phyloP scores from a whole-genome alignment of 2,888 invertebrate species.

The Oligia fasciuncula region DNA sequence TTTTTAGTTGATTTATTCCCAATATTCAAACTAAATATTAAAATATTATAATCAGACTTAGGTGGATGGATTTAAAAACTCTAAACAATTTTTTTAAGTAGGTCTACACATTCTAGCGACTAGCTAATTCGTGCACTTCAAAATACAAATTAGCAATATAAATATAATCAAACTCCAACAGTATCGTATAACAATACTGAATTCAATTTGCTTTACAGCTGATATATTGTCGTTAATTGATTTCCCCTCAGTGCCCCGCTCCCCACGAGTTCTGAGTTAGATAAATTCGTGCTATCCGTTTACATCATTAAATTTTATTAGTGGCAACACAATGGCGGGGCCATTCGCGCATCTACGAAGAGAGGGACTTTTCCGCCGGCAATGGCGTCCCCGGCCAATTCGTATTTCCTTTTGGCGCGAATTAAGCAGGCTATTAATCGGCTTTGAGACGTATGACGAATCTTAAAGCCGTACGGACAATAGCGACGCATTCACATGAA shows the following conservation, averaged over 20 bases:
- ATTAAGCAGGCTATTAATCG: conserved; percentile 89
- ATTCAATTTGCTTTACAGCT: conserved; percentile 80
- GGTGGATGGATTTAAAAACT: not conserved
- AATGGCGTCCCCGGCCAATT: conserved; percentile 82
- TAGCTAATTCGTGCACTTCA: conserved; percentile 27
- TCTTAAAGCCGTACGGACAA: conserved; percentile 83
- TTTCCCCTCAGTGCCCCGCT: conserved; percentile 83
- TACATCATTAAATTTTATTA: conserved; percentile 90
- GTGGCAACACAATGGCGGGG: conserved; percentile 84
- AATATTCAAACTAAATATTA: too few relatives aligned
- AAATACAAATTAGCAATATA: conserved; percentile 43
- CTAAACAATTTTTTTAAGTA: not conserved
- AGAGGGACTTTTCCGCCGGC: conserved; percentile 85
- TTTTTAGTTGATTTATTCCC: not conserved
- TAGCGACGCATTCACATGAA: conserved; percentile 78
- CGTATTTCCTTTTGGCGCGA: conserved; percentile 88
- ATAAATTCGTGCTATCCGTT: conserved; percentile 89
- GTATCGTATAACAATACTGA: conserved; percentile 77
- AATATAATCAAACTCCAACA: conserved; percentile 71
- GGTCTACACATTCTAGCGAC: not conserved
- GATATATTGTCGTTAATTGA: conserved; percentile 85
- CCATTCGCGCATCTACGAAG: conserved; percentile 78
- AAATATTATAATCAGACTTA: not conserved
- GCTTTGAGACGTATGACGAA: conserved; percentile 88
- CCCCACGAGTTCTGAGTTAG: conserved; percentile 82